These are phyloP conservation scores for Muraenolepis orangiensis DNA, from an alignment of 2,797 vertebrate genomes.

Conservation along the genomic window DNA sequence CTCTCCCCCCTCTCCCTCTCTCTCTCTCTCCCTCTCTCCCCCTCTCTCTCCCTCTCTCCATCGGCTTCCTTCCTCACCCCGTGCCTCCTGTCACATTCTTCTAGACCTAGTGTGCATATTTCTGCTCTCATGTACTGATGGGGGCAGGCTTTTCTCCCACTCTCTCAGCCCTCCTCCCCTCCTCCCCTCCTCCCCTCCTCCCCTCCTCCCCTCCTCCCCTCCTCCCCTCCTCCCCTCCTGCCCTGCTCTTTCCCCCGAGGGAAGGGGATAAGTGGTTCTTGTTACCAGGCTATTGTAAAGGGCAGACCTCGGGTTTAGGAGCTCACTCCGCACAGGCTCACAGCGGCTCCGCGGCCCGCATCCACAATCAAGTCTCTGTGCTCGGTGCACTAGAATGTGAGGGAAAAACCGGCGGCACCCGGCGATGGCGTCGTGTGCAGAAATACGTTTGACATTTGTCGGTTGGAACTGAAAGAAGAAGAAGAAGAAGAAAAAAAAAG, in stretches of 20 bases:
- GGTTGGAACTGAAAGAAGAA: too few relatives aligned
- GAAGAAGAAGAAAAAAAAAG: too few relatives aligned
- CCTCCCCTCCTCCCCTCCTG: background rate
- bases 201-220: background rate
- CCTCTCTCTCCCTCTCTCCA: too few relatives aligned
- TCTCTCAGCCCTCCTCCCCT: background rate
- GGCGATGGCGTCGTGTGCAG: background rate
- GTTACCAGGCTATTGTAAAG: constrained; percentile 34
- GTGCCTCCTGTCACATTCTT: constrained; percentile 49
- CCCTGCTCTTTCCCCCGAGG: background rate
- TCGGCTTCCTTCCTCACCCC: constrained; percentile 55
- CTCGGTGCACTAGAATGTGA: background rate
- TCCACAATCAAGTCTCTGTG: too few relatives aligned
- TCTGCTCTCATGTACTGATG: constrained; percentile 22
- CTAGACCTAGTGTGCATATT: constrained; percentile 30
- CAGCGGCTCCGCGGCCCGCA: too few relatives aligned
- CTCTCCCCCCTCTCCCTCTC: background rate
- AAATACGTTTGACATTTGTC: too few relatives aligned
- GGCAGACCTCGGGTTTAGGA: constrained; percentile 9
- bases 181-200: too few relatives aligned
- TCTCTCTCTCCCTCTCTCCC: too few relatives aligned
- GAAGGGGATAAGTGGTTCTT: constrained; percentile 10
- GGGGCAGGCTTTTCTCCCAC: constrained; percentile 16
- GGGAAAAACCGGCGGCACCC: too few relatives aligned
- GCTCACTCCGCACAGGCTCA: background rate